Conservation (phyloP, 2,888 invertebrate genomes). For the Tinea semifulvella region DNA sequence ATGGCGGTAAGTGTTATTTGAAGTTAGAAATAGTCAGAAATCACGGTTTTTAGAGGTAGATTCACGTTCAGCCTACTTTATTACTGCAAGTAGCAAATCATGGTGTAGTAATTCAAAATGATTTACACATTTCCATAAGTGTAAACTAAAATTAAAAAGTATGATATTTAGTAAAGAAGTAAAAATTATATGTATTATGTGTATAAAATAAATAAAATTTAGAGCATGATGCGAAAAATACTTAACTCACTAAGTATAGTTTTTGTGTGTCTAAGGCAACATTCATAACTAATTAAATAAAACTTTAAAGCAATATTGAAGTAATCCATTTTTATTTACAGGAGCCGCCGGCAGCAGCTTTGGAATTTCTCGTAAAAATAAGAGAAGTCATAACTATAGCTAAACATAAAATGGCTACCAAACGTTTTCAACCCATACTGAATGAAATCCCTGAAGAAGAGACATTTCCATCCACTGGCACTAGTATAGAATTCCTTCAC, state of each 20-base stretch:
- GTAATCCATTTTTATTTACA: too few species aligned
- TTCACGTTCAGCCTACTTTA: too few species aligned
- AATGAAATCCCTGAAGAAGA: conserved; percentile 86
- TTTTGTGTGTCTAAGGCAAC: too few species aligned
- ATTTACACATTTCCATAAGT: too few species aligned
- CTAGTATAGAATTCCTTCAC: conserved; percentile 54
- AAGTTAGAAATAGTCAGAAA: too few species aligned
- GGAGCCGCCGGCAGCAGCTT: conserved; percentile 90
- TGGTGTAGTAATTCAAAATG: too few species aligned
- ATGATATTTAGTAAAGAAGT: too few species aligned
- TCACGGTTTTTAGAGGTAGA: too few species aligned
- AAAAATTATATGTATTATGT: too few species aligned
- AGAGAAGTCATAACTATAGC: conserved; percentile 91
- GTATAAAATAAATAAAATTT: conserved; percentile 2
- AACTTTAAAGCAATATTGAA: not conserved
- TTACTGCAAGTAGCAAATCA: too few species aligned
- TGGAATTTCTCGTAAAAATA: conserved; percentile 89
- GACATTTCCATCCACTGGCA: conserved; percentile 53
- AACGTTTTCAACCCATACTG: conserved; percentile 81
- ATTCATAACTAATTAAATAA: not conserved
- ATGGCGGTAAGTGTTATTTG: conserved; percentile 78
- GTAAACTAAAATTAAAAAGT: too few species aligned
- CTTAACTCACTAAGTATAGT: too few species aligned
- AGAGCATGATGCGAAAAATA: not conserved
- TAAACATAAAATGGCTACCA: conserved; percentile 86